Evolutionary conservation across 2,113 vertebrate genomes (phyloP).

Genomic region (Tautogolabrus adspersus): DNA sequence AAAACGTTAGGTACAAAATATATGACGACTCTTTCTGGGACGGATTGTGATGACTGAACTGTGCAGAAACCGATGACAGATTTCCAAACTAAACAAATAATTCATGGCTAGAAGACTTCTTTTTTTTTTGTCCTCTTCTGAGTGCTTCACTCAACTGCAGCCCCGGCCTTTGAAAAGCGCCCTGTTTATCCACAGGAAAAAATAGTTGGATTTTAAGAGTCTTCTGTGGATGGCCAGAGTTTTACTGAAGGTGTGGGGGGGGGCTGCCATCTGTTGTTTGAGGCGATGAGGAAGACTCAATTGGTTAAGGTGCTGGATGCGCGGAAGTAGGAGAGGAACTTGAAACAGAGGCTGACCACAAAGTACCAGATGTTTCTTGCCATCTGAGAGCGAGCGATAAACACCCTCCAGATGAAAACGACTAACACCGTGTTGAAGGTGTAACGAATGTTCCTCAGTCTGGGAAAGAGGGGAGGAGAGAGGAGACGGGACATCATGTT

Average conservation of each 20-base stretch:
- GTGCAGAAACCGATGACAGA: slow-evolving; percentile 38
- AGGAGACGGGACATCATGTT: background rate
- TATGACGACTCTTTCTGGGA: slow-evolving; percentile 47
- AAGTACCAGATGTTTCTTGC: slow-evolving; percentile 97
- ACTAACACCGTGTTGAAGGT: slow-evolving; percentile 92
- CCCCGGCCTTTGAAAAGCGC: slow-evolving; percentile 23
- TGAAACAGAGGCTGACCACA: slow-evolving; percentile 96
- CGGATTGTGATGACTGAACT: slow-evolving; percentile 37
- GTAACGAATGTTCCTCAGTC: slow-evolving; percentile 93
- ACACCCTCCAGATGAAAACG: slow-evolving; percentile 94
- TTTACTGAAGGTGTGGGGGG: slow-evolving; percentile 20
- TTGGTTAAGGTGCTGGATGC: slow-evolving; percentile 92
- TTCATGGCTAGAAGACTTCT: slow-evolving; percentile 69
- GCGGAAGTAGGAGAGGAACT: slow-evolving; percentile 95
- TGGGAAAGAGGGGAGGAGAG: slow-evolving; percentile 56
- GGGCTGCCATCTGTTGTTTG: slow-evolving; percentile 35
- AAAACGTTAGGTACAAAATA: slow-evolving; percentile 63
- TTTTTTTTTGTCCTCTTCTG: slow-evolving; percentile 1
- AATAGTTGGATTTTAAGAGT: background rate
- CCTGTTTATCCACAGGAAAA: slow-evolving; percentile 44
- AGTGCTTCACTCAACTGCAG: slow-evolving; percentile 44
- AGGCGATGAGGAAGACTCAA: slow-evolving; percentile 73
- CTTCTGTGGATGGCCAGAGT: slow-evolving; percentile 31
- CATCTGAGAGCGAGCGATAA: slow-evolving; percentile 95
- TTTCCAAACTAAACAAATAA: slow-evolving; percentile 58